Base-by-base conservation (phyloP, 2,113 vertebrate species). In the Poeciliopsis retropinna region DNA sequence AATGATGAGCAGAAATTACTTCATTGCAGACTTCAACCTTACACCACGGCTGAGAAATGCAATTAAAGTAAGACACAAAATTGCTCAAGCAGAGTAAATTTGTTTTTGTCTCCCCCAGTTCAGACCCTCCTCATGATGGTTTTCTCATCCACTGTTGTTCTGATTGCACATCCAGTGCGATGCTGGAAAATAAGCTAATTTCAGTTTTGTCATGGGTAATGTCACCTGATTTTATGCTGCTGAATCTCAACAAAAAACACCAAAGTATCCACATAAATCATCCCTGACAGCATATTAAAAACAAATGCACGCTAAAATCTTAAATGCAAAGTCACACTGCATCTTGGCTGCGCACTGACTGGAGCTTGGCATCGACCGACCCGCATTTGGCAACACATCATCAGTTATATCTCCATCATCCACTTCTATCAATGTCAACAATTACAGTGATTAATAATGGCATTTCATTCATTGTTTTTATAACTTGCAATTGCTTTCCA, bases 231-330 rank as follows among this genome's bases (percentile, higher is more conserved):
- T 91, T 91, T 91, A 90, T 89, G 87, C 78, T 64, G 75, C 76
- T 70, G 87, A 87, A 83, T 87, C 82, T 85, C 77, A 83, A 90
- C 84, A 92, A 90, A 91, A 84, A 79, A 88, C 34, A 34, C 93
- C 89, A 88, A 88, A 70, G 60, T 72, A 57, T 64, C 68, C 78
- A 81, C 85, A 91, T 88, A 84, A 94, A 93, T 94, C 82, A 91
- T 88, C 78, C 29, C 80, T 89, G 93, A 93, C 91, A 92, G 80
- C 85, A 85, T 75, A 73, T 91, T 89, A 89, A 92, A 92, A 92
- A 82, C 76, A 90, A 90, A 92, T 83, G 70, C 78, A 87, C 76
- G 74, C 71, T 85, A 83, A 84, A 70, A 76, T 74, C 73, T 76
- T 79, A 76, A 80, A 79, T 30, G 72, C 72, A 61, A 70, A 86